These are phyloP conservation scores for Poeciliopsis retropinna DNA, from an alignment of 2,113 vertebrate species.

Conservation along the genomic window DNA sequence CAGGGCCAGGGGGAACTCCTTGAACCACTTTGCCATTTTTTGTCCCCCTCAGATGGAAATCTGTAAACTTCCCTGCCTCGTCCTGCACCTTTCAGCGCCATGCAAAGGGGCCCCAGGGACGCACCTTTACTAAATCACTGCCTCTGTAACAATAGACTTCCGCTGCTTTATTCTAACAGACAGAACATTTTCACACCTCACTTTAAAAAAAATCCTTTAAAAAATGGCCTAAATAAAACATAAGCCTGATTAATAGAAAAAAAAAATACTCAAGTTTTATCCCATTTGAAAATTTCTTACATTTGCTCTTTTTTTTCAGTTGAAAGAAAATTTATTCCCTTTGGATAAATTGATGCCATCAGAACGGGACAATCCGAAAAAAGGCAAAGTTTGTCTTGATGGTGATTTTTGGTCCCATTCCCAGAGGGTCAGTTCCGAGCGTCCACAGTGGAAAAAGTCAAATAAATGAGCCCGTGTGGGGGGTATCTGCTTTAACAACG, in stretches of 20 bases:
- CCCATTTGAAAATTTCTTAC: conserved; percentile 60
- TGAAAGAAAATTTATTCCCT: conserved; percentile 42
- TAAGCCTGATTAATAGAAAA: not conserved
- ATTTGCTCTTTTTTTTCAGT: conserved; percentile 26
- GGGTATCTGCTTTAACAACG: conserved; percentile 30
- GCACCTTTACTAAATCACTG: conserved; percentile 64
- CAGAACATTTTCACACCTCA: conserved; percentile 30
- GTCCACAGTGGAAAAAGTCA: conserved; percentile 33
- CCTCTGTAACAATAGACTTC: conserved; percentile 68
- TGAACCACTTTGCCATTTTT: conserved; percentile 92
- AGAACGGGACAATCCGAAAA: conserved; percentile 47
- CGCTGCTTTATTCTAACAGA: conserved; percentile 62
- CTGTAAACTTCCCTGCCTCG: conserved; percentile 36
- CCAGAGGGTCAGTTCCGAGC: conserved; percentile 42
- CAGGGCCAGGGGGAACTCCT: conserved; percentile 88
- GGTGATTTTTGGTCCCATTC: conserved; percentile 66
- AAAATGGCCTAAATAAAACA: conserved; percentile 5
- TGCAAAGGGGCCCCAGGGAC: conserved; percentile 64
- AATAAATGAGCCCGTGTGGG: conserved; percentile 43
- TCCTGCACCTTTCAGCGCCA: conserved; percentile 57
- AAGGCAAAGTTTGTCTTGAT: conserved; percentile 55
- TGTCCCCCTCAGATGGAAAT: conserved; percentile 24
- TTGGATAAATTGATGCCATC: conserved; percentile 51
- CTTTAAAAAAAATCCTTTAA: conserved; percentile 32
- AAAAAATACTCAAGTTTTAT: conserved; percentile 39